phyloP scores from a whole-genome alignment of 2,113 vertebrate genomes.

The Mirounga angustirostris region DNA sequence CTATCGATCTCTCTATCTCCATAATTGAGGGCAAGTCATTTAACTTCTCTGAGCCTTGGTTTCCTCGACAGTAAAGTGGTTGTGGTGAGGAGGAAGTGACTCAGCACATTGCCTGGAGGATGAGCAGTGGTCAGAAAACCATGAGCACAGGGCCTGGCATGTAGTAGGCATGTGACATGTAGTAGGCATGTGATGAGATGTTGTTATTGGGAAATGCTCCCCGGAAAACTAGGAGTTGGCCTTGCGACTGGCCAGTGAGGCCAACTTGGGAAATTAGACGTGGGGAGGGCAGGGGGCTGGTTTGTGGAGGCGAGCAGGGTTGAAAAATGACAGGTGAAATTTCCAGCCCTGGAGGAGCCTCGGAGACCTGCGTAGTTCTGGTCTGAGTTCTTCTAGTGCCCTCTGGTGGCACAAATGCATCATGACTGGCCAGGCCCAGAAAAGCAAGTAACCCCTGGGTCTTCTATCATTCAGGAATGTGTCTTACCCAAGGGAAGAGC shows the following conservation, averaged over 20 bases:
- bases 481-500: not conserved
- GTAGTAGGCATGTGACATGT: not conserved
- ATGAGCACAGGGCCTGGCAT: not conserved
- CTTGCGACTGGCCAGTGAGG: not conserved
- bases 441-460: not conserved
- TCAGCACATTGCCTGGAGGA: not conserved
- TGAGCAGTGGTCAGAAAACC: not conserved
- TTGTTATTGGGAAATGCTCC: not conserved
- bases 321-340: conserved; percentile 31
- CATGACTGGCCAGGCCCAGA: not conserved
- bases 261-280: not conserved
- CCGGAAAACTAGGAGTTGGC: not conserved
- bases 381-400: conserved; percentile 47
- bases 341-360: not conserved
- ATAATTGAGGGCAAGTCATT: not conserved
- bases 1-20: not conserved
- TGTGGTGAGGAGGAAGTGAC: not conserved
- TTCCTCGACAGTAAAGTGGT: not conserved
- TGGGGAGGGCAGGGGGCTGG: not conserved
- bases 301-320: not conserved
- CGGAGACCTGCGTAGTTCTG: not conserved
- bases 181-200: not conserved
- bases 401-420: conserved; percentile 69
- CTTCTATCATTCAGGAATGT: not conserved
- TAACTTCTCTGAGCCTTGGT: not conserved